phyloP scores from a whole-genome alignment of 2,113 vertebrate genomes.

The Petaurus breviceps region DNA sequence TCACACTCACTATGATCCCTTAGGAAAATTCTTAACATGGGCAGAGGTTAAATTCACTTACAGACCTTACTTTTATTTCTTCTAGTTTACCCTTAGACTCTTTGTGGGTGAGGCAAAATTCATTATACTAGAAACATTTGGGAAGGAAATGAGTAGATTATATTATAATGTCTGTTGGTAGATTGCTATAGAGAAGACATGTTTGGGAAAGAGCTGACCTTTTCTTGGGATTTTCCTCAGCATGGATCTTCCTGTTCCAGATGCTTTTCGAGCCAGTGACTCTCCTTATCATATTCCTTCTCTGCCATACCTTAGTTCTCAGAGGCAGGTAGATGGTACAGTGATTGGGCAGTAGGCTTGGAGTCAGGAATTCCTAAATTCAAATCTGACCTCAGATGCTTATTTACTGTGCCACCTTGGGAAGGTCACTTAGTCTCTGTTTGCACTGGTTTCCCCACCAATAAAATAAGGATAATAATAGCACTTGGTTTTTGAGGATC shows the following conservation, averaged over 20 bases:
- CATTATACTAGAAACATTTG: not conserved
- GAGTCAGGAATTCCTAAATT: not conserved
- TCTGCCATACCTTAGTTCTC: not conserved
- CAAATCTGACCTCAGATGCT: not conserved
- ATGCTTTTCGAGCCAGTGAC: not conserved
- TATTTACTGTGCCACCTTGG: not conserved
- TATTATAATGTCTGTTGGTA: not conserved
- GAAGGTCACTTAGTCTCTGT: not conserved
- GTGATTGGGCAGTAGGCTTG: too few species aligned
- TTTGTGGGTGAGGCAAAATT: not conserved
- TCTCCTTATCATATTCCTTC: not conserved
- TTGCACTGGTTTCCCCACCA: not conserved
- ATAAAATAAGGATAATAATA: not conserved
- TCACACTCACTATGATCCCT: not conserved
- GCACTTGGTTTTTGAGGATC: not conserved
- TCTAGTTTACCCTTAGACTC: not conserved
- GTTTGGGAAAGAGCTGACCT: too few species aligned
- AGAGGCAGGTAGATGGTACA: not conserved
- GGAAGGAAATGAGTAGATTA: not conserved
- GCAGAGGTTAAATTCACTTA: not conserved
- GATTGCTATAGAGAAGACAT: not conserved
- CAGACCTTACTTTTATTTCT: not conserved
- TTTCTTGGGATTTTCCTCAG: not conserved
- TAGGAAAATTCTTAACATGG: not conserved
- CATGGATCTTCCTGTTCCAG: not conserved